Evolutionary conservation across 2,113 vertebrate species (phyloP).

Genomic region (Mormoops blainvillei): DNA sequence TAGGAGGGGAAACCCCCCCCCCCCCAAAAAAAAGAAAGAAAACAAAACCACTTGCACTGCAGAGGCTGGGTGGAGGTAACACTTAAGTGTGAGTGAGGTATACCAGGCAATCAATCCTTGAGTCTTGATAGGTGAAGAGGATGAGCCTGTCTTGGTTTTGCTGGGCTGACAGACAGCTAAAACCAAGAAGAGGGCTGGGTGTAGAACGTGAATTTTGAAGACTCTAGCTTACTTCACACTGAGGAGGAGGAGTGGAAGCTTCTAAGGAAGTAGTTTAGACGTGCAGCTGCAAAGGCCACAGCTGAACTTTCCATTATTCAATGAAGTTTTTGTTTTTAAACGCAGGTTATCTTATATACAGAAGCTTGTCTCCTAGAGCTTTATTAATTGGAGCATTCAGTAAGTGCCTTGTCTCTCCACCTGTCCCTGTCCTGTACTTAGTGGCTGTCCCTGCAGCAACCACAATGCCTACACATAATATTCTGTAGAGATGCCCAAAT

Average conservation of each 20-base stretch:
- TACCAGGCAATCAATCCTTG: not conserved
- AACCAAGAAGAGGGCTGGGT: not conserved
- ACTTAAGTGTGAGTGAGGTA: not conserved
- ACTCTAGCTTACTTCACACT: not conserved
- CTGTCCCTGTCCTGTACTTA: not conserved
- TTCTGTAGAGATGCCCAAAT: not conserved
- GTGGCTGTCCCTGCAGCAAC: not conserved
- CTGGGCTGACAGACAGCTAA: not conserved
- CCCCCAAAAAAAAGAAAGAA: too few relatives aligned
- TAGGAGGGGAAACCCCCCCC: too few relatives aligned
- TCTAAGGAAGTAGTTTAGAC: not conserved
- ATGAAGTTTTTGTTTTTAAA: not conserved
- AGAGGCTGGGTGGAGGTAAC: not conserved
- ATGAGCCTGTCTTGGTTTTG: not conserved
- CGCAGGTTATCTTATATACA: not conserved
- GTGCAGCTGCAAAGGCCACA: not conserved
- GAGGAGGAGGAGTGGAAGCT: not conserved
- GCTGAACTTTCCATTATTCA: not conserved
- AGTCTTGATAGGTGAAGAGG: not conserved
- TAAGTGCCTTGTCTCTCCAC: not conserved
- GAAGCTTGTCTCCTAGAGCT: not conserved
- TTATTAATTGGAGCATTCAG: not conserved
- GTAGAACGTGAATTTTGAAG: not conserved
- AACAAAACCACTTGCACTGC: not conserved
- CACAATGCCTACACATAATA: not conserved